These are phyloP conservation scores for Sogatella furcifera DNA, from an alignment of 1,140 invertebrate genomes.

Conservation along the genomic window DNA sequence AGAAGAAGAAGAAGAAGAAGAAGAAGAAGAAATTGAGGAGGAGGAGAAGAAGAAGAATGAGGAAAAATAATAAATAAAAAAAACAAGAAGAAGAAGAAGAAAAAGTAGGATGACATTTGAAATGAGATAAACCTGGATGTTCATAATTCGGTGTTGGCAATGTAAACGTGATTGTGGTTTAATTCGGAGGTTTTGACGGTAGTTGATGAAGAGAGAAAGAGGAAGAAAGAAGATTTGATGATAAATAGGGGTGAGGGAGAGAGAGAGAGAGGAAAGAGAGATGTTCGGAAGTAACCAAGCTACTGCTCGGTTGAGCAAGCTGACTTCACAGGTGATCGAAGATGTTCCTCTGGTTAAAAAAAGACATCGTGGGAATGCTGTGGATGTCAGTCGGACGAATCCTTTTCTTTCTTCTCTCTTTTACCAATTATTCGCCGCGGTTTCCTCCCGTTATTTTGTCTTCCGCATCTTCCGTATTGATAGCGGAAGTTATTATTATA, in stretches of 20 bases:
- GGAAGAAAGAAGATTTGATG: background rate
- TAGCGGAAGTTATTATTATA: too few species aligned
- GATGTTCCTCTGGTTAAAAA: background rate
- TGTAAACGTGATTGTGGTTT: too few species aligned
- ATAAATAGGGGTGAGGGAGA: background rate
- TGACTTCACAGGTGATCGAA: background rate
- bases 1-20: slow-evolving; percentile 20
- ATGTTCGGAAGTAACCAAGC: slow-evolving; percentile 35
- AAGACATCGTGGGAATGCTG: slow-evolving; percentile 4
- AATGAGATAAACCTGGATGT: background rate
- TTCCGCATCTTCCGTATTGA: too few species aligned
- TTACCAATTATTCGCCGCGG: too few species aligned
- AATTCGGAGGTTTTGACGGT: background rate
- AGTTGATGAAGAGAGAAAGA: background rate
- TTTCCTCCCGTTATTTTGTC: too few species aligned
- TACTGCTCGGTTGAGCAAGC: slow-evolving; percentile 21
- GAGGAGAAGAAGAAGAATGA: slow-evolving; percentile 12
- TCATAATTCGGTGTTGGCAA: too few species aligned
- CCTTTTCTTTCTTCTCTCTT: too few species aligned
- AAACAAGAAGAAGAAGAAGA: too few species aligned
- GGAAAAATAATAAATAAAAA: too few species aligned
- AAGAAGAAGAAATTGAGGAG: too few species aligned
- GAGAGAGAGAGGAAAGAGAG: slow-evolving; percentile 8
- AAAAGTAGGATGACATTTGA: background rate
- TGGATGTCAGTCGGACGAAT: too few species aligned